Conservation (phyloP, 2,888 invertebrate genomes). For the Pristionchus japonicus region DNA sequence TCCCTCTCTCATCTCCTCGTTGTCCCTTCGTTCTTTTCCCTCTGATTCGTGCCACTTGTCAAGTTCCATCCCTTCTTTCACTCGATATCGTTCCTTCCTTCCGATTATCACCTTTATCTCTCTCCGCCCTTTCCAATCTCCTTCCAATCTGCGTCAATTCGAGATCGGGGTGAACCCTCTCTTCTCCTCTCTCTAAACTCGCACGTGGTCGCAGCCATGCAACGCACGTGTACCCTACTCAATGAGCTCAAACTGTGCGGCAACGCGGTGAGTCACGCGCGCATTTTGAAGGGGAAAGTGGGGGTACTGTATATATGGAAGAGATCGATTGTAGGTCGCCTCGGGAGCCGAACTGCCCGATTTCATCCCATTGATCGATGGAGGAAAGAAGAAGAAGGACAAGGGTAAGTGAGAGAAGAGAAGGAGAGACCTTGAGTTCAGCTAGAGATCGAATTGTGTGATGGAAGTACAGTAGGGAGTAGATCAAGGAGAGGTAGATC, state of each 20-base stretch:
- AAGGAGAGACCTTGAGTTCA: neutral
- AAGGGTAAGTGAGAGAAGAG: neutral
- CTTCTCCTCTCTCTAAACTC: neutral
- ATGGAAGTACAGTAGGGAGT: neutral
- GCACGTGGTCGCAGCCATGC: neutral
- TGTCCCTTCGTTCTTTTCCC: constrained; percentile 16
- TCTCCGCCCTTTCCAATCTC: neutral
- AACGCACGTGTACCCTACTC: constrained; percentile 17
- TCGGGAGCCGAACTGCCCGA: neutral
- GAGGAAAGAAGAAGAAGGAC: neutral
- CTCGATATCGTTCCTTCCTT: neutral
- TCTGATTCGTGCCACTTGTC: neutral
- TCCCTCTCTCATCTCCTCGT: neutral
- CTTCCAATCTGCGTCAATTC: neutral
- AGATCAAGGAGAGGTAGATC: neutral
- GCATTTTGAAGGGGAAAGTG: neutral
- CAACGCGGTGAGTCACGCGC: neutral
- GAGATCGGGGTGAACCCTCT: neutral
- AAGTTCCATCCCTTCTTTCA: neutral
- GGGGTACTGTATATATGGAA: neutral
- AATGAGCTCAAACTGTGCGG: constrained; percentile 27
- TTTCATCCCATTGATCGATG: neutral
- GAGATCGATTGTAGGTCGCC: neutral
- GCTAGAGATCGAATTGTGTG: neutral
- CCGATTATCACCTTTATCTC: neutral